Percentiles rank a stretch among this genome's conserved stretches.
Evolutionary conservation across 2,888 invertebrate genomes (phyloP).

Genomic region (Drosophila histrio): DNA sequence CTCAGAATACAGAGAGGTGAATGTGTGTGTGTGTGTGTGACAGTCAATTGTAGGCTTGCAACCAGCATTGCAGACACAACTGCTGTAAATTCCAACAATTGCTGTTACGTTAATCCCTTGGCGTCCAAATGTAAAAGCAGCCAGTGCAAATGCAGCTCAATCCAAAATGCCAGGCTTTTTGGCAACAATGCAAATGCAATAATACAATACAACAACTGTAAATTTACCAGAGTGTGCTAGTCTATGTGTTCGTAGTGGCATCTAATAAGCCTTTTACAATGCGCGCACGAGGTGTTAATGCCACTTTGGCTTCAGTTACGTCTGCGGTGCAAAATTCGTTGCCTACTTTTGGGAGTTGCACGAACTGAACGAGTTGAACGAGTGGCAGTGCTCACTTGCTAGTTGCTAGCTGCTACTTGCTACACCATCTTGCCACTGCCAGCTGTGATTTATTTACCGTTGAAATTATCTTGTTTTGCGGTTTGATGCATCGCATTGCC

Average conservation of each 20-base stretch:
- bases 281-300: constrained; percentile 66
- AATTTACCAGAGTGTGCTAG: constrained; percentile 9
- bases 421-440: constrained; percentile 31
- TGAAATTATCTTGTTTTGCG: constrained; percentile 82
- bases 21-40: not conserved
- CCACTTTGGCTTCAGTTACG: constrained; percentile 49
- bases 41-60: not conserved
- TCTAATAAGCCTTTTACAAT: constrained; percentile 74
- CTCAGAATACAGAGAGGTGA: not conserved
- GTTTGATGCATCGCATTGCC: constrained; percentile 78
- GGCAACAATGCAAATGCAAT: constrained; percentile 53
- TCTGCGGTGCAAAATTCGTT: constrained; percentile 31
- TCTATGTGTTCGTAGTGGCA: constrained; percentile 24
- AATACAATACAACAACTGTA: not conserved
- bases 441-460: constrained; percentile 82
- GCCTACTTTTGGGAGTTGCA: constrained; percentile 63
- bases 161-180: constrained; percentile 9
- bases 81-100: constrained; percentile 32
- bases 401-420: not conserved
- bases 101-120: constrained; percentile 32
- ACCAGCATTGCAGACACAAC: not conserved
- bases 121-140: constrained; percentile 25
- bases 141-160: constrained; percentile 19
- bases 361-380: constrained; percentile 17
- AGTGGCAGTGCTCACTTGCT: not conserved